Conservation (phyloP, 2,888 invertebrate species). For the Saturnia japonica region DNA sequence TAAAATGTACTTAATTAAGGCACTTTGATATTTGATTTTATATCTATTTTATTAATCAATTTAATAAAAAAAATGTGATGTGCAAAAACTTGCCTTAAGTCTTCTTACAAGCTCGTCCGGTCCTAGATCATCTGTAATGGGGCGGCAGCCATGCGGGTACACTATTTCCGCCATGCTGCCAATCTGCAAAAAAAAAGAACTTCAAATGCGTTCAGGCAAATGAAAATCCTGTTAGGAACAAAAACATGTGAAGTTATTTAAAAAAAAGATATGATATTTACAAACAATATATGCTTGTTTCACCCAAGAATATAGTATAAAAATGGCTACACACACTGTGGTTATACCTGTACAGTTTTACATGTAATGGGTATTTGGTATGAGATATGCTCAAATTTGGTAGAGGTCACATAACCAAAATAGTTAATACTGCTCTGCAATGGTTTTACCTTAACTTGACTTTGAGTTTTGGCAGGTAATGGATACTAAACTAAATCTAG, state of each 20-base stretch:
- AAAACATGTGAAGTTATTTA: no score
- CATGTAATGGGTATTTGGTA: not conserved
- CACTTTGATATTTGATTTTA: not conserved
- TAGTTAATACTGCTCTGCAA: no score
- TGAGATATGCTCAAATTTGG: not conserved
- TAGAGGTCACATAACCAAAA: not conserved
- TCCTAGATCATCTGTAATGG: conserved; percentile 96
- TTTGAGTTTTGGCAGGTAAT: not conserved
- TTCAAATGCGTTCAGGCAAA: no score
- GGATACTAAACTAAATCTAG: no score
- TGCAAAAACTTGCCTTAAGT: conserved; percentile 86
- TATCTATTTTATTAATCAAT: not conserved
- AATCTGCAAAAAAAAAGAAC: conserved; percentile 51
- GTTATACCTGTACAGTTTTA: not conserved
- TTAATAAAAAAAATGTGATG: not conserved
- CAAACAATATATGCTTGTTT: not conserved
- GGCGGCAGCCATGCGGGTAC: conserved; percentile 97
- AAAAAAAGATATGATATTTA: not conserved
- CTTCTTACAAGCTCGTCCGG: conserved; percentile 97
- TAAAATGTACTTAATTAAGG: not conserved
- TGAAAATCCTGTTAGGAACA: no score
- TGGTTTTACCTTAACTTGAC: not conserved
- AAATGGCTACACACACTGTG: not conserved
- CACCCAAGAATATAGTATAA: not conserved
- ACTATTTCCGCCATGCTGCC: conserved; percentile 91